Percentiles rank a stretch among this genome's conserved stretches.
These are phyloP conservation scores for Dolichomitus sp. DNA, from an alignment of 2,888 invertebrate genomes.

Conservation along the genomic window DNA sequence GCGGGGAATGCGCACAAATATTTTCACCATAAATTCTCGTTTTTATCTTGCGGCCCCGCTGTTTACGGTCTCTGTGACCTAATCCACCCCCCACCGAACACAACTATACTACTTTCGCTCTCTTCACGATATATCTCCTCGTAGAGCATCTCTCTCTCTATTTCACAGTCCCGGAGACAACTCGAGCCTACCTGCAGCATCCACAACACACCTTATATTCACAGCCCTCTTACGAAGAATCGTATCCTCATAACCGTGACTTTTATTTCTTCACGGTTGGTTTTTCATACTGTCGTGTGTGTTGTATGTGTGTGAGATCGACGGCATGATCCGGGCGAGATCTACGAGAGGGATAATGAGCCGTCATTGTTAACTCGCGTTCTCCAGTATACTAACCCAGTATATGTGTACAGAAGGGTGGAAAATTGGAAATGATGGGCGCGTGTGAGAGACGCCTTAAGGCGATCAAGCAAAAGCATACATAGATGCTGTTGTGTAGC, in stretches of 20 bases:
- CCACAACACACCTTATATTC: constrained; percentile 11
- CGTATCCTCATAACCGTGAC: constrained; percentile 48
- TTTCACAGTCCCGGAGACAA: constrained; percentile 12
- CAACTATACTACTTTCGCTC: constrained; percentile 21
- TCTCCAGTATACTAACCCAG: not conserved
- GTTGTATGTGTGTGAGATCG: constrained; percentile 20
- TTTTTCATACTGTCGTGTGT: constrained; percentile 52
- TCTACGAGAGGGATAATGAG: constrained; percentile 67
- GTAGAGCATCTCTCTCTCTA: constrained; percentile 14
- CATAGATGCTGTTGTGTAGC: constrained; percentile 40
- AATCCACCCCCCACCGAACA: constrained; percentile 71
- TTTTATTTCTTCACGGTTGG: constrained; percentile 66
- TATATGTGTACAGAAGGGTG: constrained; percentile 44
- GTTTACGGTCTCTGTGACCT: constrained; percentile 79
- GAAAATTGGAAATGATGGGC: constrained; percentile 63
- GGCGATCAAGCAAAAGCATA: constrained; percentile 17
- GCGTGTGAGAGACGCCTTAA: constrained; percentile 37
- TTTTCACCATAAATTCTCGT: constrained; percentile 82
- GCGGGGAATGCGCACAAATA: constrained; percentile 83
- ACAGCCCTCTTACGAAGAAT: constrained; percentile 34
- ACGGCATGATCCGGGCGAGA: constrained; percentile 42
- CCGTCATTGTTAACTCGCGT: constrained; percentile 63
- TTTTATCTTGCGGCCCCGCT: constrained; percentile 78
- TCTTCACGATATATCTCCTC: constrained; percentile 30
- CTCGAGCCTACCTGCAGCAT: constrained; percentile 23